A percentile compares a stretch with the other conserved stretches of the same genome.
Conservation (phyloP, 2,797 vertebrate genomes). For the Lutra lutra region DNA sequence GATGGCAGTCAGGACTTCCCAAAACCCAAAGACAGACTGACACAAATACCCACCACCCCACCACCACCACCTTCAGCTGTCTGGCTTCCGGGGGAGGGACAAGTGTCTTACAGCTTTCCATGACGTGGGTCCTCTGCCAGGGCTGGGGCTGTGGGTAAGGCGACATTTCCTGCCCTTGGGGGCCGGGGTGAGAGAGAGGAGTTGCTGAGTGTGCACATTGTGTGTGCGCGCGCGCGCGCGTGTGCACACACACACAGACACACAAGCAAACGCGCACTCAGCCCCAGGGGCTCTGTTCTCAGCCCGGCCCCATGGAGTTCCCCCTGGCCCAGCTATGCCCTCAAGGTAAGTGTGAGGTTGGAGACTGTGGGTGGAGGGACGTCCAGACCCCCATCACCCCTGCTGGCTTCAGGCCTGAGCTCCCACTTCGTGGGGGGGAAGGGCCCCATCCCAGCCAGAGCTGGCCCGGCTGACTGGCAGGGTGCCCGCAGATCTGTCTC, state of each 20-base stretch:
- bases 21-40: not conserved
- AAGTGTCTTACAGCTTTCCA: constrained; percentile 64
- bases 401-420: not conserved
- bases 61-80: not conserved
- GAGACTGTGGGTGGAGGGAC: not conserved
- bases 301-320: constrained; percentile 48
- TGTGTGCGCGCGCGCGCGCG: not conserved
- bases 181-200: constrained; percentile 7
- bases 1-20: not conserved
- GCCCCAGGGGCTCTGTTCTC: not conserved
- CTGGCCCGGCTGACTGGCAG: not conserved
- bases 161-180: constrained; percentile 75
- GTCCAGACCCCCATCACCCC: not conserved
- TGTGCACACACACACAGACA: too few species aligned
- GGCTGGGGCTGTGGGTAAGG: constrained; percentile 61
- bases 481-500: not conserved
- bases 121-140: constrained; percentile 60
- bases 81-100: constrained; percentile 61
- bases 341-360: constrained; percentile 67
- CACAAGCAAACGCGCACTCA: not conserved
- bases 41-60: not conserved
- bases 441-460: not conserved
- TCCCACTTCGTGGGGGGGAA: not conserved
- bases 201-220: constrained; percentile 45
- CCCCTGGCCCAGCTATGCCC: constrained; percentile 45